Percentiles rank a stretch among this genome's conserved stretches.
Evolutionary conservation across 2,113 vertebrate genomes (phyloP).

Genomic region (Brachionichthys hirsutus): DNA sequence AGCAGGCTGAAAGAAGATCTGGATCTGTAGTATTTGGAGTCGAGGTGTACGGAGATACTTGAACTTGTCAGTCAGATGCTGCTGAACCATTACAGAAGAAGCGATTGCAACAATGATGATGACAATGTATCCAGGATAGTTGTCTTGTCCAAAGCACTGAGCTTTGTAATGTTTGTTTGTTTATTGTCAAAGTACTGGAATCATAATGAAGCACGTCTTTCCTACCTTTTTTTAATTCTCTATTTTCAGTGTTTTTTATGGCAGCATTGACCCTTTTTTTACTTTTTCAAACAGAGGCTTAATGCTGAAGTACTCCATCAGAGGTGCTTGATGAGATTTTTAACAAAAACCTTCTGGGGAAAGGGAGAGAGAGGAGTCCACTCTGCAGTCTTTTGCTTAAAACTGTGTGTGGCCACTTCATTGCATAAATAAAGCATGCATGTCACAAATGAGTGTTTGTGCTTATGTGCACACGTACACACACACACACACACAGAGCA

Average conservation of each 20-base stretch:
- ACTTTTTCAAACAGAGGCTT: slow-evolving; percentile 36
- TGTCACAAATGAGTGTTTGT: not conserved
- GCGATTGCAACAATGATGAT: too few species aligned
- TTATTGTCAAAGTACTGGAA: not conserved
- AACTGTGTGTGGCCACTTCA: slow-evolving; percentile 50
- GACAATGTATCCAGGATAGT: not conserved
- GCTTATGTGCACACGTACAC: not conserved
- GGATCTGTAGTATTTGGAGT: too few species aligned
- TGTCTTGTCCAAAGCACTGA: not conserved
- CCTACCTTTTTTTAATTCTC: slow-evolving; percentile 1
- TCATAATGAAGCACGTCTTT: not conserved
- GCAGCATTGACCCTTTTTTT: slow-evolving; percentile 14
- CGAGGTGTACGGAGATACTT: too few species aligned
- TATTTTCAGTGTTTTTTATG: slow-evolving; percentile 18
- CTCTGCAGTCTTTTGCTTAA: slow-evolving; percentile 26
- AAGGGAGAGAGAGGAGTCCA: slow-evolving; percentile 31
- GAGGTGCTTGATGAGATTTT: slow-evolving; percentile 41
- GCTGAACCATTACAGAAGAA: not conserved
- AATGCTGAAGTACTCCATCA: slow-evolving; percentile 41
- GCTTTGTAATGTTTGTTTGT: slow-evolving; percentile 2
- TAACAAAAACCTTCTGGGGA: slow-evolving; percentile 37
- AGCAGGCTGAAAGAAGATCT: too few species aligned
- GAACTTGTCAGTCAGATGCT: too few species aligned
- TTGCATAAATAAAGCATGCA: slow-evolving; percentile 36
- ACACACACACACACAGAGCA: slow-evolving; percentile 24